Conservation (phyloP, 2,888 invertebrate species). For the Muschampia plurimacula region DNA sequence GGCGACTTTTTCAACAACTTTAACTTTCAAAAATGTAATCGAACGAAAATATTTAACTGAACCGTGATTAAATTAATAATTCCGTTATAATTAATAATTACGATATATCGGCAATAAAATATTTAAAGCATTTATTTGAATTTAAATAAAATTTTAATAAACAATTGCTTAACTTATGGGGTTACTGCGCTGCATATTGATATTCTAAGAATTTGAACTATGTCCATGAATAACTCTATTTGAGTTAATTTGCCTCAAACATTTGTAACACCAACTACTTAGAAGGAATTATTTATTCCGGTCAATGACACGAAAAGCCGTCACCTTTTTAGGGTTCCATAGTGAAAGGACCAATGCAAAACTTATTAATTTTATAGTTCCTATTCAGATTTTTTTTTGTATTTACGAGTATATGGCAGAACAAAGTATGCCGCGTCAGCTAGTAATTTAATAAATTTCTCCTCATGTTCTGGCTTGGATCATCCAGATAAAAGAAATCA, state of each 20-base stretch:
- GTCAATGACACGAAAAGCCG: conserved; percentile 24
- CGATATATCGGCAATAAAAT: too few relatives aligned
- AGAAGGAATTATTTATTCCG: conserved; percentile 29
- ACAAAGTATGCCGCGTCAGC: too few relatives aligned
- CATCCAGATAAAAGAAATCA: too few relatives aligned
- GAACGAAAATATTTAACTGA: too few relatives aligned
- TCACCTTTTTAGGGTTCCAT: conserved; percentile 10
- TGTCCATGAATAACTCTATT: conserved; percentile 19
- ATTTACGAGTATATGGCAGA: too few relatives aligned
- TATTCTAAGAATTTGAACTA: conserved; percentile 13
- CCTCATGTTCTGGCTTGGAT: too few relatives aligned
- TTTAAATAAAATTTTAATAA: conserved; percentile 23
- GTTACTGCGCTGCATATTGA: conserved; percentile 18
- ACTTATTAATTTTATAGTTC: not conserved
- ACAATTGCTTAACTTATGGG: too few relatives aligned
- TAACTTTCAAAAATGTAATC: too few relatives aligned
- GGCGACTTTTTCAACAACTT: too few relatives aligned
- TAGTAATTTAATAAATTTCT: too few relatives aligned
- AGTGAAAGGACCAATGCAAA: not conserved
- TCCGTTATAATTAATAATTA: not conserved
- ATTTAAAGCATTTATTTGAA: not conserved
- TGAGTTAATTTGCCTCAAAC: conserved; percentile 21
- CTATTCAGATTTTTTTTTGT: too few relatives aligned
- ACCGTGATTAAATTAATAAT: not conserved
- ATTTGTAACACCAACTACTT: conserved; percentile 13